These are phyloP conservation scores for Drosophila neotestacea DNA, from an alignment of 2,888 invertebrate species.

Conservation along the genomic window DNA sequence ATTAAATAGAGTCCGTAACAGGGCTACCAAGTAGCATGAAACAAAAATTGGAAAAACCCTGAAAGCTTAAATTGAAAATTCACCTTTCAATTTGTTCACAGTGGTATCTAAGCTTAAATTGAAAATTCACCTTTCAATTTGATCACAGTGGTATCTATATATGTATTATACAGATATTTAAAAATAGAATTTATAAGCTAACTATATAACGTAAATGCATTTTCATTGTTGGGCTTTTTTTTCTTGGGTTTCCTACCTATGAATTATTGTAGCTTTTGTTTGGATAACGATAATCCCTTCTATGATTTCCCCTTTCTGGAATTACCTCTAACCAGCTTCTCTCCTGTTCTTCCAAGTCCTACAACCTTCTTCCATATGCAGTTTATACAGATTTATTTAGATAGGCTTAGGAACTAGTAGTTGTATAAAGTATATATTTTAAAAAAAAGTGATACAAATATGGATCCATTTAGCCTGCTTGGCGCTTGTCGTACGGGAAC, in stretches of 20 bases:
- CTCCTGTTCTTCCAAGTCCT: neutral
- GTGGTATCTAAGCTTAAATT: too few relatives aligned
- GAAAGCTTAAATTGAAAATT: too few relatives aligned
- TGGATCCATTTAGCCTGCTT: conserved; percentile 28
- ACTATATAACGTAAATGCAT: conserved; percentile 25
- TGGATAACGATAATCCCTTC: neutral
- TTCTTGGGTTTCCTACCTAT: neutral
- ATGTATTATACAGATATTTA: conserved; percentile 35
- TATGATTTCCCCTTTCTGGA: neutral
- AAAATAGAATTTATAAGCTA: conserved; percentile 41
- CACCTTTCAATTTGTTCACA: too few relatives aligned
- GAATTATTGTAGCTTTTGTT: neutral
- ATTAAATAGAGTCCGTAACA: too few relatives aligned
- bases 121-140: too few relatives aligned
- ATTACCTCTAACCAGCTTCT: neutral
- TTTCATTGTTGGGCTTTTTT: neutral
- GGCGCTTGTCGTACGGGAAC: conserved; percentile 53
- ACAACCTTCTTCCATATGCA: neutral
- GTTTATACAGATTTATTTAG: conserved; percentile 26
- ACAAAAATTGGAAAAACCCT: too few relatives aligned
- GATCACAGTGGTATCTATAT: conserved; percentile 2
- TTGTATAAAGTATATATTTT: conserved; percentile 6
- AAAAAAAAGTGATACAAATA: conserved; percentile 10
- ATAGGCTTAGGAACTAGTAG: conserved; percentile 23
- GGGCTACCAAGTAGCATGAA: too few relatives aligned